Evolutionary conservation across 2,113 vertebrate species (phyloP), one percentile per base, ranked within the genome.

Genomic region (Neodontobutis hainanensis): DNA sequence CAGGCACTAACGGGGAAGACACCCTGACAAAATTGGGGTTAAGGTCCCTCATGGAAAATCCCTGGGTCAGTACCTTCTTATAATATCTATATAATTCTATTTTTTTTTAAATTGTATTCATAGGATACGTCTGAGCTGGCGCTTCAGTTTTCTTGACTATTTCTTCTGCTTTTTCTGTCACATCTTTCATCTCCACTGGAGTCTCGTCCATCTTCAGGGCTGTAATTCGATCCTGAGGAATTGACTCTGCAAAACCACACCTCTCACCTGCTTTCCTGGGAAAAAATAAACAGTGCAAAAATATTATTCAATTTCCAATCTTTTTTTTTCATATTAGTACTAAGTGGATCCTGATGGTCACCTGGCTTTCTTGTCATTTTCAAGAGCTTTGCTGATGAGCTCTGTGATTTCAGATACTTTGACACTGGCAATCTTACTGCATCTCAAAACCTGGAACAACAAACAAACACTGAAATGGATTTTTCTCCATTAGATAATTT

Each of bases 391-490:
- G 3, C 87, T 92, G 82, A 99, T 97, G 44, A 98, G 92, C 56
- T 97, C 96, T 51, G 97, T 97, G 85, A 99, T 95, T 88, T 99
- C 97, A 47, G 92, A 88, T 10, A 99, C 97, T 87, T 99, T 99
- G 16, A 99, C 96, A 14, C 95, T 95, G 80, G 97, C 91, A 76
- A 99, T 97, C 91, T 98, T 97, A 86, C 93, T 99, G 91, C 97
- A 99, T 67, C 97, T 92, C 85, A 99, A 91, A 69, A 99, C 94
- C 97, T 99, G 78, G 59, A 73, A 75, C 11, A 47, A 71, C 15
- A 77, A 1, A 73, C 0, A 45, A 40, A 6, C 7, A n/a, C 12
- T 44, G 11, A 38, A 3, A 32, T n/a, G 8, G 9, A 5, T 1
- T 48, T 12, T 12, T 12, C 3, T 27, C 19, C 3, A 27, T 27